Base-by-base conservation (phyloP, 2,113 vertebrate genomes). In the Corvus hawaiiensis region DNA sequence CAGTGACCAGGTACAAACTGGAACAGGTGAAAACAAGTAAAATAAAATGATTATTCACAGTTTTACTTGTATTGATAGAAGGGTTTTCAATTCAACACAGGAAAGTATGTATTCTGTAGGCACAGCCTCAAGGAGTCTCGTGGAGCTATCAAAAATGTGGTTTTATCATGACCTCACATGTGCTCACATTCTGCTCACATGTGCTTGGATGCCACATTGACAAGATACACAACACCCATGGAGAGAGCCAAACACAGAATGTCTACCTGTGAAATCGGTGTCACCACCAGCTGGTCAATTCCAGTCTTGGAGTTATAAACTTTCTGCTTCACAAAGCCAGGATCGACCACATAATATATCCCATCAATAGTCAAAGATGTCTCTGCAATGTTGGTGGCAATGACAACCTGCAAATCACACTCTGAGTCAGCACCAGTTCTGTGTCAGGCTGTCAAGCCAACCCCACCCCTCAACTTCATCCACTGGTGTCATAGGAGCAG, bases 261-360 rank as follows among this genome's bases (percentile, higher is more conserved):
- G 10, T 3, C 26, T 92, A 99, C 99, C 99, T 99, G 99, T 33
- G 99, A 99, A 97, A 99, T 99, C 1, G 99, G 99, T 9, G 99
- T 99, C 83, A 99, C 99, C 81, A 99, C 99, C 23, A 99, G 98
- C 96, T 99, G 99, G 92, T 99, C 99, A 13, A 99, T 99, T 49
- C 99, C 99, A 4, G 99, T 99, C 97, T 99, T 99, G 37, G 99
- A 99, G 96, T 99, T 99, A 96, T 99, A 99, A 28, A 99, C 99
- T 74, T 99, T 99, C 91, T 99, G 99, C 91, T 99, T 99, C 87
- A 99, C 99, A 78, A 99, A 99, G 43, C 99, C 99, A 17, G 99
- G 99, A 96, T 99, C 99, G 1, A 99, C 99, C 11, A 99, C 99
- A 0, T 99, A 99, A 89, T 99, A 99, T 89, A 99, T 99, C 6